Percentiles rank a stretch among this genome's conserved stretches.
Evolutionary conservation across 2,113 vertebrate species (phyloP).

Genomic region (Jaculus jaculus): DNA sequence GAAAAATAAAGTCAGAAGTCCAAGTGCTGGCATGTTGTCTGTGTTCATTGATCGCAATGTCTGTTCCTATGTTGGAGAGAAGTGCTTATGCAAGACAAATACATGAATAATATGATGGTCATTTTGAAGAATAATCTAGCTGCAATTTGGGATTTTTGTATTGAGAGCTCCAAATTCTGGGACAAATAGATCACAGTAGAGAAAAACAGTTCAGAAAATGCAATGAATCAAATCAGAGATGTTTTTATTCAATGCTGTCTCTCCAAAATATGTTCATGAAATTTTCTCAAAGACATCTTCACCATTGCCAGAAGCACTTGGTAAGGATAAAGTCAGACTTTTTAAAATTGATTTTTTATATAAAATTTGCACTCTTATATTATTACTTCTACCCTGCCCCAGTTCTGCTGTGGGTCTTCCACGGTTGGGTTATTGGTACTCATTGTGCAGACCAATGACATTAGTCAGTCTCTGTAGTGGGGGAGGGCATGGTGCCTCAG

Average conservation of each 20-base stretch:
- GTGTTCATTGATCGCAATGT: conserved; percentile 50
- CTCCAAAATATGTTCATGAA: conserved; percentile 46
- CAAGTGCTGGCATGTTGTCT: conserved; percentile 45
- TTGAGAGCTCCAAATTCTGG: conserved; percentile 41
- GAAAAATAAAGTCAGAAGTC: conserved; percentile 74
- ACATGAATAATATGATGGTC: neutral
- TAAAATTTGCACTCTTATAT: too few species aligned
- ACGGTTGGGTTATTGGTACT: too few species aligned
- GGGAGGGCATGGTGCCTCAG: too few species aligned
- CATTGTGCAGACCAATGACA: too few species aligned
- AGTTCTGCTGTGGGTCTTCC: too few species aligned
- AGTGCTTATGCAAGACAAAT: neutral
- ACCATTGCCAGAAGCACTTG: conserved; percentile 36
- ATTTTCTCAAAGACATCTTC: conserved; percentile 39
- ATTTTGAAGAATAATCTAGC: neutral
- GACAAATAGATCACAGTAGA: neutral
- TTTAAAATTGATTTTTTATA: too few species aligned
- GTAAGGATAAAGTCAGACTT: conserved; percentile 46
- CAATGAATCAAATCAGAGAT: conserved; percentile 44
- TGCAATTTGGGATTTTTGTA: conserved; percentile 8
- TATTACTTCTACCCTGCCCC: too few species aligned
- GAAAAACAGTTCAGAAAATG: neutral
- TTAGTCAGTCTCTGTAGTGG: too few species aligned
- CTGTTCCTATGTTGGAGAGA: conserved; percentile 3
- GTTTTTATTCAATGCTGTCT: neutral